Percentiles rank a stretch among this genome's conserved stretches.
Conservation (phyloP, 1,140 invertebrate genomes). For the Drosophila subobscura region DNA sequence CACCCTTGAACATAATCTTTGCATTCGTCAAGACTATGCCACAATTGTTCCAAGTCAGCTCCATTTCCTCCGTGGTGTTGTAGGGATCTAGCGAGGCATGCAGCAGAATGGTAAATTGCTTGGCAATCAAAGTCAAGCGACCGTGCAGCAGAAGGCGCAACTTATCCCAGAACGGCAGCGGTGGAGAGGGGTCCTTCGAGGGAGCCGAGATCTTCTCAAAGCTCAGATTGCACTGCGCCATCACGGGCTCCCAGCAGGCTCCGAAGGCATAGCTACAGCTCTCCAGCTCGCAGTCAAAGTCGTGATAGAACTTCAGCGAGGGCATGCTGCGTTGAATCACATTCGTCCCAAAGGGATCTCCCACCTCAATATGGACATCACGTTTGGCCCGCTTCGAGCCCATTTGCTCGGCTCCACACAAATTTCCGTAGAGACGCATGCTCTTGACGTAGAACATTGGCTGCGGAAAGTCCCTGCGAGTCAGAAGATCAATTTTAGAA, state of each 20-base stretch:
- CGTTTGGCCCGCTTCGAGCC: conserved; percentile 91
- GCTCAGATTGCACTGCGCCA: conserved; percentile 97
- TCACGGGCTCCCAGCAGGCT: conserved; percentile 99
- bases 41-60: conserved; percentile 96
- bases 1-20: conserved; percentile 93
- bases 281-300: conserved; percentile 97
- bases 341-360: conserved; percentile 89
- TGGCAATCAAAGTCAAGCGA: conserved; percentile 92
- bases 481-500: background rate
- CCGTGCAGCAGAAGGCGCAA: conserved; percentile 96
- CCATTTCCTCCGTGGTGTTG: conserved; percentile 99
- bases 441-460: conserved; percentile 93
- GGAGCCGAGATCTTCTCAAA: conserved; percentile 94
- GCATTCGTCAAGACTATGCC: conserved; percentile 98
- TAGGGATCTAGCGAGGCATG: conserved; percentile 99
- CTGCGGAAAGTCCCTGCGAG: conserved; percentile 96
- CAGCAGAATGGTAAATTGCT: conserved; percentile 93
- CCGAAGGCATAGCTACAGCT: conserved; percentile 96
- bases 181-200: conserved; percentile 96
- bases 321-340: conserved; percentile 94
- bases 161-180: conserved; percentile 99
- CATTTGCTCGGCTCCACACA: conserved; percentile 95
- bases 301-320: conserved; percentile 98
- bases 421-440: conserved; percentile 93
- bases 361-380: conserved; percentile 89